These are phyloP conservation scores for Phallusia fumigata DNA, from an alignment of 23 tunicate species.

Conservation along the genomic window DNA sequence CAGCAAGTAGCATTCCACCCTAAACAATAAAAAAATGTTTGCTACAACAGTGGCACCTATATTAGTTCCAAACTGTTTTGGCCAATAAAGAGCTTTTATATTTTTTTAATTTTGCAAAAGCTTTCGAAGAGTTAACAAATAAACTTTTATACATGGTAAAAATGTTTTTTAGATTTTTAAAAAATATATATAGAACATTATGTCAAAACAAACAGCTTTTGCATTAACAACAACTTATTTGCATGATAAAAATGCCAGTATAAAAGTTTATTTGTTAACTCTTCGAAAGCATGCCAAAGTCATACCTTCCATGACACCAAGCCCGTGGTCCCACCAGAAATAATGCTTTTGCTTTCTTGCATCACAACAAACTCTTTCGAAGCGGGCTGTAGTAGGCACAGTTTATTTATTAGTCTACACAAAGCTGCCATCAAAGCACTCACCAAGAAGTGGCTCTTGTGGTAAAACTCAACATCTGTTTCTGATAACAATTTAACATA, in stretches of 20 bases:
- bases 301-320: conserved; percentile 10
- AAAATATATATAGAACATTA: no score
- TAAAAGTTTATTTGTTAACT: neutral
- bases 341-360: conserved; percentile 1
- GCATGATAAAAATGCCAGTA: neutral
- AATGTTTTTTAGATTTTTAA: neutral
- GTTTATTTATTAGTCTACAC: no score
- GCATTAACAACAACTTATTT: no score
- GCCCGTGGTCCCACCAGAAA: neutral
- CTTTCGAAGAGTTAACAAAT: no score
- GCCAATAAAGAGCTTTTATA: no score
- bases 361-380: neutral
- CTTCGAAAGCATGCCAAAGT: neutral
- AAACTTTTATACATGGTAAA: no score
- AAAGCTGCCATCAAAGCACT: neutral
- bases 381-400: neutral
- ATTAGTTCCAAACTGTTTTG: no score
- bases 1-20: conserved; percentile 2
- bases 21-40: neutral
- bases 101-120: no score
- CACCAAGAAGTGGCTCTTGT: neutral
- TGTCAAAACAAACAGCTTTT: no score
- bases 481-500: neutral
- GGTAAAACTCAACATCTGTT: neutral
- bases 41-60: neutral